Percentiles rank a stretch among this genome's conserved stretches.
Conservation (phyloP, 2,797 vertebrate genomes). For the Helostoma temminkii region DNA sequence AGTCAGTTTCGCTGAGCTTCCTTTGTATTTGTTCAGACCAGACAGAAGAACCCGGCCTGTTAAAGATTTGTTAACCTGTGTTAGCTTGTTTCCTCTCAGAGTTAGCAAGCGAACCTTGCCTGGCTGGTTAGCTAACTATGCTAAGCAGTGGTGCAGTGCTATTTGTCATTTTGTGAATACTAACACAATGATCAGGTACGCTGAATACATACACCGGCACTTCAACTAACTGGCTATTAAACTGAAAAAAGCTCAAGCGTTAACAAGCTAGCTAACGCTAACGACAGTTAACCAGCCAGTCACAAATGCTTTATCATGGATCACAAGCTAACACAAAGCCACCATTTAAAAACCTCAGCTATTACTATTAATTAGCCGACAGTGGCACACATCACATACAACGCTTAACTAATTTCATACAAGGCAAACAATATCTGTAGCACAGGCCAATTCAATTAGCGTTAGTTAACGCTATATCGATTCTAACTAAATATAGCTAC, state of each 20-base stretch:
- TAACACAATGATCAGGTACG: background rate
- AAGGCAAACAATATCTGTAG: background rate
- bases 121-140: conserved; percentile 31
- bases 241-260: background rate
- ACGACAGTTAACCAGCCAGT: conserved; percentile 22
- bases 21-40: conserved; percentile 25
- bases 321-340: conserved; percentile 52
- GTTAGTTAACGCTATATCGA: background rate
- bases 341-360: conserved; percentile 5
- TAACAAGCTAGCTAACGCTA: conserved; percentile 15
- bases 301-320: conserved; percentile 38
- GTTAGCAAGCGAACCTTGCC: conserved; percentile 32
- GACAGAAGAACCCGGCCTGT: conserved; percentile 14
- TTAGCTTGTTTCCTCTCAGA: conserved; percentile 30
- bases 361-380: background rate
- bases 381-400: background rate
- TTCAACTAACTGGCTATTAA: background rate
- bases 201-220: background rate
- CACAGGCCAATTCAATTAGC: background rate
- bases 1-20: conserved; percentile 32
- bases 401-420: background rate
- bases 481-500: conserved; percentile 11
- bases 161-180: conserved; percentile 27
- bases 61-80: conserved; percentile 25
- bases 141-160: background rate